phyloP scores from a whole-genome alignment of 2,113 vertebrate genomes.

The Pedetes capensis region DNA sequence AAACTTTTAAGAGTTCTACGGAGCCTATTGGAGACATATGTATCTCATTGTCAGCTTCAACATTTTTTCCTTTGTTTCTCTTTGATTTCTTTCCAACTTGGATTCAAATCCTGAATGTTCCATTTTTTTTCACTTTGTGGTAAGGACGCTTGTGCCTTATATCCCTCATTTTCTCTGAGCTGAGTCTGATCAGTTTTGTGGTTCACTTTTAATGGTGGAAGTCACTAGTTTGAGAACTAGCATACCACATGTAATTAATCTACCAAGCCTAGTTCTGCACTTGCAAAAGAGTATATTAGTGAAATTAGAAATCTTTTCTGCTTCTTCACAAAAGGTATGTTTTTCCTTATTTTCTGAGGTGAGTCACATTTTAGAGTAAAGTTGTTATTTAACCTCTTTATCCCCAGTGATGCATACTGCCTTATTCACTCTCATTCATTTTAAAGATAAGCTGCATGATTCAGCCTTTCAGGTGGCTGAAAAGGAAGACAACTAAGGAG shows the following conservation, averaged over 20 bases:
- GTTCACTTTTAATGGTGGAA: not conserved
- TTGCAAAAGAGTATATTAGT: not conserved
- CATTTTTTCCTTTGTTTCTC: not conserved
- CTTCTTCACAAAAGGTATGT: not conserved
- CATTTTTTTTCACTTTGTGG: fast-evolving
- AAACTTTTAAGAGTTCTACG: slow-evolving; percentile 1
- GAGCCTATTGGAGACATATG: not conserved
- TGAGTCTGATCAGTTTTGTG: not conserved
- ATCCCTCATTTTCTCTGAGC: no score
- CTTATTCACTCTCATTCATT: not conserved
- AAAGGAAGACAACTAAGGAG: not conserved
- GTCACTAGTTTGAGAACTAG: not conserved
- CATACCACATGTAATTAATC: not conserved
- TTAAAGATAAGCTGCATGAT: not conserved
- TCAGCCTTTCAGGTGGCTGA: not conserved
- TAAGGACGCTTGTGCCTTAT: no score
- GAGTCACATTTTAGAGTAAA: not conserved
- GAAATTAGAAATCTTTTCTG: not conserved
- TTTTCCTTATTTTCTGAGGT: not conserved
- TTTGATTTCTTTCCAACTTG: not conserved
- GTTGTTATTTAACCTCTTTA: not conserved
- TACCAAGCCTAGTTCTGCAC: not conserved
- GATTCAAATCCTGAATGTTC: not conserved
- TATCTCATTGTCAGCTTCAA: not conserved
- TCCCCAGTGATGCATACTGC: not conserved